Base-by-base conservation (phyloP, 2,113 vertebrate genomes). In the Xenopus laevis region DNA sequence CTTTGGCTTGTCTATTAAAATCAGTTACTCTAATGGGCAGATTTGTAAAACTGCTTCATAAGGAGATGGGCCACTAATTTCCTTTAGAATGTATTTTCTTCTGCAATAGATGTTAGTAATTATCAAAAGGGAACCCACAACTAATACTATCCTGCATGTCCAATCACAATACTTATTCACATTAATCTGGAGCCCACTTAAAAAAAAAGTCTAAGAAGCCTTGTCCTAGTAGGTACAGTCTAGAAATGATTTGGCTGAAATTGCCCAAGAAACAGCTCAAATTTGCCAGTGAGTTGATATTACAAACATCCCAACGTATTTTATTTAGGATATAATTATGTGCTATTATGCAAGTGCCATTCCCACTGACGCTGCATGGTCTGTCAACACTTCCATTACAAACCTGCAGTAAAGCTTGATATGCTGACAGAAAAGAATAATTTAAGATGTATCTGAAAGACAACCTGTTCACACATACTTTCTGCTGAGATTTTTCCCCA, bases 241-340 rank as follows among this genome's bases (percentile, higher is more conserved):
- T 40, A 40, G 33, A 13, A 75, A 61, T 63, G 45, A 55, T 76
- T 76, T 76, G 52, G n/a, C 40, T 45, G 66, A 76, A n/a, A 69
- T 47, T 63, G 55, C 23, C 50, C 72, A 52, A 52, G 66, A 20
- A 57, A 63, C 53, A 76, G 45, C 47, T 55, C 45, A 21, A n/a
- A 68, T 76, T 60, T 68, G 73, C 62, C 73, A 76, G 66, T 69
- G 69, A 69, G 68, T 55, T 76, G 46, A 76, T 76, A 69, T 76
- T 69, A 46, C 65, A 68, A 63, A 27, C 66, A 69, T 69, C 53
- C 66, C 73, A 69, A 62, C 27, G 17, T 76, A 68, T 76, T 62
- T 76, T 76, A 76, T 69, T 76, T 63, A 76, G 72, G 72, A 75
- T 75, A 68, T 75, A 75, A 75, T 75, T 75, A 75, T 68, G 73